Evolutionary conservation across 2,113 vertebrate genomes (phyloP).

Genomic region (Malaclemys terrapin): DNA sequence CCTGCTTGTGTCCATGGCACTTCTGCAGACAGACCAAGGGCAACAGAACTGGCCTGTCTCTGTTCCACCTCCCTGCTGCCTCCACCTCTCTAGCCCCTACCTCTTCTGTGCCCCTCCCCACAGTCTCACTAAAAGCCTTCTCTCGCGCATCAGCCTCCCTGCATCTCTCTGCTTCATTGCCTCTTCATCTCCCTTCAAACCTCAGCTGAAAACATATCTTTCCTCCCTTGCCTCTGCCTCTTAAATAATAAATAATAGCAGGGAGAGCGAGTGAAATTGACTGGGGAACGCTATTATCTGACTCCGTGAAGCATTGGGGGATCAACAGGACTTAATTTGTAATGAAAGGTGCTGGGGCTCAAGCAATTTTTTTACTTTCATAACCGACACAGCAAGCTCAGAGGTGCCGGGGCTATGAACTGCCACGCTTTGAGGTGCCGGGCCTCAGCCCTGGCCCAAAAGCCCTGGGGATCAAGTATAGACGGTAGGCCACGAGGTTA

Average conservation of each 20-base stretch:
- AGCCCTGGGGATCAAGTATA: not conserved
- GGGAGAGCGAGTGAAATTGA: slow-evolving; percentile 5
- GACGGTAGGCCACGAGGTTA: too few species aligned
- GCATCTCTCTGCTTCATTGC: not conserved
- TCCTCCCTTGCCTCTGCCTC: slow-evolving; percentile 44
- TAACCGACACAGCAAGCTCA: not conserved
- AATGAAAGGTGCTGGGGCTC: not conserved
- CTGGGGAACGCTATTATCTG: slow-evolving; percentile 44
- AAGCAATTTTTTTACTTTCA: not conserved
- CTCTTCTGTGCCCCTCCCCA: not conserved
- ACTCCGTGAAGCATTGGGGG: not conserved
- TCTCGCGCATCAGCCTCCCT: not conserved
- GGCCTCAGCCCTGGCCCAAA: not conserved
- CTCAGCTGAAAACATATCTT: slow-evolving; percentile 37
- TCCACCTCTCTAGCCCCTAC: not conserved
- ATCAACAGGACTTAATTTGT: not conserved
- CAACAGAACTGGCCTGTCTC: not conserved
- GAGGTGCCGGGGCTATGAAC: not conserved
- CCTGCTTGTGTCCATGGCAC: fast-evolving
- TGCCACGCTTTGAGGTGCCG: too few species aligned
- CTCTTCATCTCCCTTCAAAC: slow-evolving; percentile 14
- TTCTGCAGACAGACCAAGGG: fast-evolving
- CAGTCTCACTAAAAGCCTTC: not conserved
- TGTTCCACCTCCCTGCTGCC: not conserved
- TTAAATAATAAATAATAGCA: slow-evolving; percentile 64